Conservation (phyloP, 2,797 vertebrate genomes). For the Rhadinocentrus ornatus region DNA sequence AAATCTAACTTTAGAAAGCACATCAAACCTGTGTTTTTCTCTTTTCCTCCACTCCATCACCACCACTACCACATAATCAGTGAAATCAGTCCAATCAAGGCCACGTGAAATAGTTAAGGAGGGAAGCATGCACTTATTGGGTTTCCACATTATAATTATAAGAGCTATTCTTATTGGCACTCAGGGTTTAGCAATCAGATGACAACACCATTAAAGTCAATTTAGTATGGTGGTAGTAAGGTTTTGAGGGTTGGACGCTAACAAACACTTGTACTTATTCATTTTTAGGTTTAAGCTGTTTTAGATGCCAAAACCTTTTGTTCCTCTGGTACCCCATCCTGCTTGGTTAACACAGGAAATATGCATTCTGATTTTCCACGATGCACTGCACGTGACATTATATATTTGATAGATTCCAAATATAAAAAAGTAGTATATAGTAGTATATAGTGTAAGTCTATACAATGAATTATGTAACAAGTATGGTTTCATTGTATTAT, state of each 20-base stretch:
- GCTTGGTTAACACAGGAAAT: no score
- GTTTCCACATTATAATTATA: constrained; percentile 37
- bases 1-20: constrained; percentile 21
- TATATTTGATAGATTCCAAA: no score
- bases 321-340: not conserved
- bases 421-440: no score
- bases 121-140: constrained; percentile 32
- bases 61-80: constrained; percentile 32
- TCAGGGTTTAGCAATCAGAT: constrained; percentile 14
- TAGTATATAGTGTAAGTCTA: no score
- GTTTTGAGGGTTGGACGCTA: not conserved
- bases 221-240: constrained; percentile 13
- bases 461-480: no score
- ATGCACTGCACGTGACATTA: no score
- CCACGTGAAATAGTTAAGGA: constrained; percentile 3
- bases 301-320: not conserved
- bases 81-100: constrained; percentile 47
- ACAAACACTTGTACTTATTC: not conserved
- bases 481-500: no score
- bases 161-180: constrained; percentile 12
- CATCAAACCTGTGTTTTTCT: constrained; percentile 17
- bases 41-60: not conserved
- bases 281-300: not conserved
- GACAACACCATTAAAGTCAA: constrained; percentile 15
- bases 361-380: no score